Conservation (phyloP, 1,140 invertebrate genomes). For the Cydia pomonella region DNA sequence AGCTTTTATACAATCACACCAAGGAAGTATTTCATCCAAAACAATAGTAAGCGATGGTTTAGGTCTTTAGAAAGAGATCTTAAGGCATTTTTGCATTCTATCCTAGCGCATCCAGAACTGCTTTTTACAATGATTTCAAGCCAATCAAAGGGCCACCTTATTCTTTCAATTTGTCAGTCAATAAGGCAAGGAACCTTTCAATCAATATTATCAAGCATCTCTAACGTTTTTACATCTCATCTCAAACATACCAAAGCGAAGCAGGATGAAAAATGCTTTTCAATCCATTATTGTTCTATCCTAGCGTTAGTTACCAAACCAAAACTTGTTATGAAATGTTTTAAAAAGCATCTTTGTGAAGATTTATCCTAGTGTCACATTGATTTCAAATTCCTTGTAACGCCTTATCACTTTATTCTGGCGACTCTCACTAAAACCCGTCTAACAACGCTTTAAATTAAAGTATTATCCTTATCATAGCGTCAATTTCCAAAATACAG, state of each 20-base stretch:
- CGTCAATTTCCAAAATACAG: no score
- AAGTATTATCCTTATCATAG: no score
- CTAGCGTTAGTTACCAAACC: not conserved
- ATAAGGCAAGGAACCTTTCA: not conserved
- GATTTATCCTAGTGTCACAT: no score
- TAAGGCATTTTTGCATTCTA: no score
- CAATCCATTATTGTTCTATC: not conserved
- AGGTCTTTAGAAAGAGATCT: no score
- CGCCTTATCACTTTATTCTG: no score
- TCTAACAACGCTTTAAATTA: no score
- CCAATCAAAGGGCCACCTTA: not conserved
- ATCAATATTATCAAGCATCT: not conserved
- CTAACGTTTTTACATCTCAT: not conserved
- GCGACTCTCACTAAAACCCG: no score
- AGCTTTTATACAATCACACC: no score
- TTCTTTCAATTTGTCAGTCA: not conserved
- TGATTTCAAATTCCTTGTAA: no score
- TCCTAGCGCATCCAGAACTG: not conserved
- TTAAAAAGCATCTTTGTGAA: not conserved
- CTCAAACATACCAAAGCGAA: conserved; percentile 15
- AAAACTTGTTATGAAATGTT: not conserved
- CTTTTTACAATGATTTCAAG: not conserved
- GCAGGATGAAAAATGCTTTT: not conserved
- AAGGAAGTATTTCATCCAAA: no score
- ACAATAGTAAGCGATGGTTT: no score